Evolutionary conservation across 2,113 vertebrate genomes (phyloP), one percentile per base, ranked within the genome.

Genomic region (Mobula birostris): DNA sequence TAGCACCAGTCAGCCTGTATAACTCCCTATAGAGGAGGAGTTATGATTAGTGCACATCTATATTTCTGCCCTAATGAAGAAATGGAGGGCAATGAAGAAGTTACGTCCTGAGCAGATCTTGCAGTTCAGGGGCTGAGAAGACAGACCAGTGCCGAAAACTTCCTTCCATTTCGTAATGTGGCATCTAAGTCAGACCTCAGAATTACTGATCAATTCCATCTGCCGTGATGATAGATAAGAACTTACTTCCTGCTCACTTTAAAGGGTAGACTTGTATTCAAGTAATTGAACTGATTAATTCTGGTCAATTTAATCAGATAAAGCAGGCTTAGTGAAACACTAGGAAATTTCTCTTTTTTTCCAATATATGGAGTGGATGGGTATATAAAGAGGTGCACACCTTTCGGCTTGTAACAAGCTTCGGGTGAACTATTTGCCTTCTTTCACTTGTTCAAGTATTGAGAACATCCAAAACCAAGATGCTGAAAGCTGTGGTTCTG

Each of bases 171-270:
- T 11, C 63, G 5, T 14, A 66, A 66, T 0, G 3, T 66, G 14
- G 63, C 14, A 5, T 61, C 27, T 87, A 29, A 87, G 61, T 5
- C 3, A 14, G 14, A 87, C 11, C 56, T 87, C 56, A 87, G 83
- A 87, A 61, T 61, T 9, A 87, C 58, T 87, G 24, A 87, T 9
- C 56, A 87, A 61, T 29, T 48, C 56, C 83, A 87, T 29, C 61
- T 32, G 7, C 61, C 19, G 17, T 68, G n/a, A 90, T n/a, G 66
- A 29, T 1, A 36, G 61, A 32, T 90, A 32, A 32, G 61, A 15
- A 12, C 56, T 93, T 93, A 48, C 91, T 93, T 93, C 66, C 90
- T 92, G 66, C 90, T 66, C 32, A 36, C 68, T 93, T 72, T 21
- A 63, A 56, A 58, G 15, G 85, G 61, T 48, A 48, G 70, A 74